Evolutionary conservation across 2,113 vertebrate species (phyloP).

Genomic region (Chaetorhynchus papuensis): DNA sequence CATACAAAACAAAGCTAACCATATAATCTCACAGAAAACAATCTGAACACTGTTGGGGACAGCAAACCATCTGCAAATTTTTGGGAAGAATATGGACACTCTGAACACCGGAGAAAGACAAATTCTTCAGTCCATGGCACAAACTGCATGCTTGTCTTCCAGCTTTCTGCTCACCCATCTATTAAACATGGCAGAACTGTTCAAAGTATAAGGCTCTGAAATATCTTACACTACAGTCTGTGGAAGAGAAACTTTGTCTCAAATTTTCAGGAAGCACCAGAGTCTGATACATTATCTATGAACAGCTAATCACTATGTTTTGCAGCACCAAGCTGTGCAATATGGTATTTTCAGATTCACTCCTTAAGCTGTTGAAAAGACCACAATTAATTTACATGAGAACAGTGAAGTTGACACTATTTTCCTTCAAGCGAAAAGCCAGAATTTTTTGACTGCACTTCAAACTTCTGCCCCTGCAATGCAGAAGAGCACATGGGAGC

Average conservation of each 20-base stretch:
- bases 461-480: background rate
- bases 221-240: background rate
- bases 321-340: background rate
- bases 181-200: background rate
- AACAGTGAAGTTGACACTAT: background rate
- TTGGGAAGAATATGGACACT: background rate
- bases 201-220: background rate
- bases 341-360: background rate
- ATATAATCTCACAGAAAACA: background rate
- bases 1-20: background rate
- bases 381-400: background rate
- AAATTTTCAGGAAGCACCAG: background rate
- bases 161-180: background rate
- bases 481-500: background rate
- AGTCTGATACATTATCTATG: background rate
- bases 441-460: background rate
- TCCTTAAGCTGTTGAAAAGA: background rate
- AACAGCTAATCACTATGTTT: background rate
- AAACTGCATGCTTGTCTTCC: background rate
- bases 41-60: background rate
- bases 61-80: background rate
- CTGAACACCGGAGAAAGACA: background rate
- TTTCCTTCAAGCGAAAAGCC: background rate
- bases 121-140: background rate
- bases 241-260: background rate